phyloP scores from a whole-genome alignment of 2,113 vertebrate species.

The Cathartes aura region DNA sequence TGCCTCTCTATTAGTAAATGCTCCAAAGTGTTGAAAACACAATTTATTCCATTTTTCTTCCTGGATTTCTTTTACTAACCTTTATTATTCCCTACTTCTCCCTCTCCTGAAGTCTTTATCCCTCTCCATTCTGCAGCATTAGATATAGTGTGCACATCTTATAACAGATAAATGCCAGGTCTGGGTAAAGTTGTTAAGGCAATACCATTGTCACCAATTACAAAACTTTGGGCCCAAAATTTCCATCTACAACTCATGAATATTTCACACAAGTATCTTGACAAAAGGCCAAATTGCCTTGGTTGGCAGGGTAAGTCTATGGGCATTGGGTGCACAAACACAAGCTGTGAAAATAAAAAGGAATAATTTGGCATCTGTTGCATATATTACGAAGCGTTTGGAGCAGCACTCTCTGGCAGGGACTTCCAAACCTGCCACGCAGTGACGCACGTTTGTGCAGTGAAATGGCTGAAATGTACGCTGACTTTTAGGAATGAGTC shows the following conservation, averaged over 20 bases:
- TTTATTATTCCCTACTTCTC: background rate
- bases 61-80: background rate
- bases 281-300: slow-evolving; percentile 50
- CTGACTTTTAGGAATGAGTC: slow-evolving; percentile 9
- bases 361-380: slow-evolving; percentile 57
- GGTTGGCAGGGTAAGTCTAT: slow-evolving; percentile 24
- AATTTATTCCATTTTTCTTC: background rate
- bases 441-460: slow-evolving; percentile 18
- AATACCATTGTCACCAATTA: background rate
- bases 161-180: background rate
- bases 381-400: slow-evolving; percentile 21
- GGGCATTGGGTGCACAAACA: slow-evolving; percentile 46
- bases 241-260: slow-evolving; percentile 13
- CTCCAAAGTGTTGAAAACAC: background rate
- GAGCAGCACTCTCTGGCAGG: slow-evolving; percentile 22
- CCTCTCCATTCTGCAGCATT: background rate
- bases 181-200: background rate
- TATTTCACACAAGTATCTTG: slow-evolving; percentile 35
- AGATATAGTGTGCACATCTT: background rate
- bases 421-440: background rate
- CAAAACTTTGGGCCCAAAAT: background rate
- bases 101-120: background rate
- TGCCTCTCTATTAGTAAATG: background rate
- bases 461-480: background rate
- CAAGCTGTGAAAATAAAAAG: slow-evolving; percentile 68